Evolutionary conservation across 1,140 invertebrate species (phyloP), one percentile per base, ranked within the genome.

Genomic region (Metaphire vulgaris): DNA sequence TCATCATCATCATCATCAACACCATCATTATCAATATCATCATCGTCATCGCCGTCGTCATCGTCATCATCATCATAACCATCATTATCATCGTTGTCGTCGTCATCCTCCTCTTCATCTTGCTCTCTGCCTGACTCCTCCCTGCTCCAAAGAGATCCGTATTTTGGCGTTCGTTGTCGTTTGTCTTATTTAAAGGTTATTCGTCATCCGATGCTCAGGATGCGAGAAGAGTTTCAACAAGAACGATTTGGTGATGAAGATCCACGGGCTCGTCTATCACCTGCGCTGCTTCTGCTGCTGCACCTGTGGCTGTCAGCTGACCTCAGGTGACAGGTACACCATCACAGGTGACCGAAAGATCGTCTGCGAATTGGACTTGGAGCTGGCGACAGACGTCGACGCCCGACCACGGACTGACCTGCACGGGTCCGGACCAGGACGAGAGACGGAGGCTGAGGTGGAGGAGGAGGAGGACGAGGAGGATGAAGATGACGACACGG

Each of bases 231-330:
- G 91, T 79, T 98, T 99, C 88, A 93, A 91, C 86, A 96, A 95
- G 89, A 96, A 92, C 87, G 96, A 99, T 87, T 94, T 97, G 86
- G 96, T 99, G 83, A 98, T 99, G 96, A 89, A 95, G 76, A 96
- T 96, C 71, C 92, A 94, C 83, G 94, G 91, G 88, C 96, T 97
- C 87, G 96, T 98, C 83, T 99, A 97, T 88, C 97, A 99, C 89
- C 92, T 97, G 83, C 93, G 97, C 85, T 99, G 97, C 87, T 99
- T 99, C 88, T 90, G 94, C 79, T 99, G 96, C 87, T 91, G 91
- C 78, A 92, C 93, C 26, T 99, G 97, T 87, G 90, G 92, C 81
- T 88, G 93, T 81, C 93, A 94, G 84, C 88, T 99, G 73, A 91
- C 94, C 82, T 93, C 95, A 0, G 88, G 97, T 76, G 97, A 99